phyloP scores from a whole-genome alignment of 2,797 vertebrate species.

The Phrynocephalus vlangalii region DNA sequence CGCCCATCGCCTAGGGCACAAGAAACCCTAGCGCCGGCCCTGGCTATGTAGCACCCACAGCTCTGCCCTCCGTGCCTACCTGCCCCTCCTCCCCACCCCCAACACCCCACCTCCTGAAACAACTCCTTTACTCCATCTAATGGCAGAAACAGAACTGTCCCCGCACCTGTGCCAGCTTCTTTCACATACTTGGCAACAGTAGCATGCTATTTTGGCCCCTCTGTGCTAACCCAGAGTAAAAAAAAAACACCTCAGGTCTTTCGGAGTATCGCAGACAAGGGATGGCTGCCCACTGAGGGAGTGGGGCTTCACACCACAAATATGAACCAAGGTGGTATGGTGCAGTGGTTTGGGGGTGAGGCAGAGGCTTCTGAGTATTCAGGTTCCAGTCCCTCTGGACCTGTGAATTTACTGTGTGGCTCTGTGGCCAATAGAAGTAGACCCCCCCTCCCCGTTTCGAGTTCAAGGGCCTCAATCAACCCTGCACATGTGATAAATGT shows the following conservation, averaged over 20 bases:
- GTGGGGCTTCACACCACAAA: too few relatives aligned
- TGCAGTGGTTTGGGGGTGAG: neutral
- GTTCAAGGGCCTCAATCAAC: neutral
- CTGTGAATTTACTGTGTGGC: neutral
- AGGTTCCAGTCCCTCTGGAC: neutral
- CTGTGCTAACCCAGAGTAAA: neutral
- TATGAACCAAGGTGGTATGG: too few relatives aligned
- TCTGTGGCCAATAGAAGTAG: neutral
- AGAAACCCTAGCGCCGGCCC: too few relatives aligned
- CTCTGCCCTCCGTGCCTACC: neutral
- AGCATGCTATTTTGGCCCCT: slow-evolving; percentile 1
- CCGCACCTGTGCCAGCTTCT: neutral
- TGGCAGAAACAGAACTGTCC: neutral
- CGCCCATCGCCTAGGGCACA: too few relatives aligned
- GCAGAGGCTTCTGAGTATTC: neutral
- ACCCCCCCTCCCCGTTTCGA: neutral
- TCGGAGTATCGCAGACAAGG: neutral
- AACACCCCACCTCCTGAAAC: neutral
- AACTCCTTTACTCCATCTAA: neutral
- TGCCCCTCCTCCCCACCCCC: neutral
- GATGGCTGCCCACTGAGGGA: neutral
- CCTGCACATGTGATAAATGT: neutral
- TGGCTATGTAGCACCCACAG: neutral
- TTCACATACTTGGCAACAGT: neutral
- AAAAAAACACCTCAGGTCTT: too few relatives aligned